These are phyloP conservation scores for Drosophila austrosaltans DNA, from an alignment of 2,888 invertebrate species.

Conservation along the genomic window DNA sequence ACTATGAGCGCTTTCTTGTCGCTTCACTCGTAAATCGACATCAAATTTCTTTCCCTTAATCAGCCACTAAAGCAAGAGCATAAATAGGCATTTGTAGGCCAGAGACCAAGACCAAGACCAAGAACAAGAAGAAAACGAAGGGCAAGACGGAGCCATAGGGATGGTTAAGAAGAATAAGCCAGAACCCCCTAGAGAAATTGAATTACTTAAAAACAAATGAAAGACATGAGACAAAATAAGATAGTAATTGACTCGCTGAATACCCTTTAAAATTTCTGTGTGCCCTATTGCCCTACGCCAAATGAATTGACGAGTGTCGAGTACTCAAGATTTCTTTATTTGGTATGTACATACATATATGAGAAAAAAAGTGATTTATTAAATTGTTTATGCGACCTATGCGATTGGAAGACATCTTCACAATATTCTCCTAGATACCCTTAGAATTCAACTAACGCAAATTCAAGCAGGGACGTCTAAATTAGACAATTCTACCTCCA, in stretches of 20 bases:
- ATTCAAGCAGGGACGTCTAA: conserved; percentile 52
- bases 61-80: conserved; percentile 47
- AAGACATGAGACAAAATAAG: conserved; percentile 33
- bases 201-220: conserved; percentile 77
- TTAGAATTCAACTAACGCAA: conserved; percentile 19
- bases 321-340: no score
- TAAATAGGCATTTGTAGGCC: conserved; percentile 58
- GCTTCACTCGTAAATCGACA: conserved; percentile 52
- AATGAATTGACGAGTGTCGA: no score
- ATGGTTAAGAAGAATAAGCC: background rate
- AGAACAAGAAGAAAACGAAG: background rate
- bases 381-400: no score
- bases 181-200: conserved; percentile 69
- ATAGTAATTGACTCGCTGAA: background rate
- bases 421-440: background rate
- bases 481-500: conserved; percentile 53
- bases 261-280: background rate
- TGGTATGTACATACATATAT: no score
- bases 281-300: background rate
- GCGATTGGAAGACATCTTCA: no score
- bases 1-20: conserved; percentile 6
- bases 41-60: conserved; percentile 68
- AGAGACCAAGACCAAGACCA: conserved; percentile 14
- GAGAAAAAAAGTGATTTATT: no score
- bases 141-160: background rate